phyloP scores from a whole-genome alignment of 2,797 vertebrate genomes.

The Sciurus carolinensis region DNA sequence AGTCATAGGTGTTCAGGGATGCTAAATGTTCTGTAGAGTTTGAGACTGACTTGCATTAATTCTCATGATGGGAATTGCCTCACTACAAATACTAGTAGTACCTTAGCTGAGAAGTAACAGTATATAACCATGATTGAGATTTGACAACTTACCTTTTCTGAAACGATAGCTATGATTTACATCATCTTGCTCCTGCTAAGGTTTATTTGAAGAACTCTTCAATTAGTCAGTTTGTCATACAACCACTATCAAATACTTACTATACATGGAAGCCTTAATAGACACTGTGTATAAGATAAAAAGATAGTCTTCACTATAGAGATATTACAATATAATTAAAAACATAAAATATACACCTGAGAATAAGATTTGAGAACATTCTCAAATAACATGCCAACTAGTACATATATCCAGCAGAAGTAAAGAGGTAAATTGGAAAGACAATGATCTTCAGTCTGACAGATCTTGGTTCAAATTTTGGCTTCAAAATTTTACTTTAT shows the following conservation, averaged over 20 bases:
- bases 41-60: neutral
- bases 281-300: neutral
- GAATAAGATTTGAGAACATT: constrained; percentile 20
- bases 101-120: constrained; percentile 18
- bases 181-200: neutral
- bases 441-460: neutral
- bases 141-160: neutral
- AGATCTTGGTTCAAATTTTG: neutral
- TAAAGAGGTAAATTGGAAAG: neutral
- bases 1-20: neutral
- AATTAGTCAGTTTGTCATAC: constrained; percentile 17
- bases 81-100: constrained; percentile 34
- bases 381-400: neutral
- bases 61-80: constrained; percentile 33
- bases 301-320: neutral
- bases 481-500: neutral
- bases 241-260: constrained; percentile 1
- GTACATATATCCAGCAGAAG: neutral
- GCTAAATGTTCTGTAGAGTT: constrained; percentile 16
- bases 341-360: constrained; percentile 6
- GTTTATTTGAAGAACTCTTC: constrained; percentile 1
- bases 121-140: neutral
- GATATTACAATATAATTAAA: constrained; percentile 14
- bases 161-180: neutral
- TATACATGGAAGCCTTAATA: neutral